These are phyloP conservation scores for Drosophila oshimai DNA, from an alignment of 1,140 invertebrate species.

Conservation along the genomic window DNA sequence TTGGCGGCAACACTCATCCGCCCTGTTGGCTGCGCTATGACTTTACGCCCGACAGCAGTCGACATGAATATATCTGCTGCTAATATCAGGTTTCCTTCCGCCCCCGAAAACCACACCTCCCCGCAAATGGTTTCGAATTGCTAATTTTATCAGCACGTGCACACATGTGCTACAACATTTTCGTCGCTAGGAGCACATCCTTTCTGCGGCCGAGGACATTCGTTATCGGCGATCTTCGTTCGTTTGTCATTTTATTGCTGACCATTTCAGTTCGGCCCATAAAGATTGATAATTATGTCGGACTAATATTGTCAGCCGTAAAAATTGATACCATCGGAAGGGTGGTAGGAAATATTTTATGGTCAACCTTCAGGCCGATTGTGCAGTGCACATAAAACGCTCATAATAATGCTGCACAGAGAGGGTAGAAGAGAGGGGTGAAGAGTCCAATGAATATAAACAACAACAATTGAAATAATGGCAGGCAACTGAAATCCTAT, in stretches of 20 bases:
- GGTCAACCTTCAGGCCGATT: constrained; percentile 19
- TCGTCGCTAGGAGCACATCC: constrained; percentile 29
- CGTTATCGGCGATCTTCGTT: constrained; percentile 32
- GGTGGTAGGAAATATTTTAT: constrained; percentile 30
- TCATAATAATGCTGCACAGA: constrained; percentile 19
- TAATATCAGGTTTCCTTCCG: constrained; percentile 58
- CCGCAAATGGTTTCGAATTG: constrained; percentile 71
- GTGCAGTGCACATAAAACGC: constrained; percentile 53
- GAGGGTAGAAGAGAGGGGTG: not conserved
- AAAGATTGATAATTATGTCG: constrained; percentile 77
- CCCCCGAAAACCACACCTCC: constrained; percentile 8
- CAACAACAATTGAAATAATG: constrained; percentile 78
- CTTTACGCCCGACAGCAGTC: constrained; percentile 43
- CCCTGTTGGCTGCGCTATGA: constrained; percentile 23
- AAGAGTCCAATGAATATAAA: constrained; percentile 71
- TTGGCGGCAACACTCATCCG: constrained; percentile 24
- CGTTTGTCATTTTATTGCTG: constrained; percentile 58
- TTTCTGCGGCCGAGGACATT: constrained; percentile 35
- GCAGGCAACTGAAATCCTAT: constrained; percentile 57
- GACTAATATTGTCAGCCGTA: constrained; percentile 70
- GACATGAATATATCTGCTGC: constrained; percentile 77
- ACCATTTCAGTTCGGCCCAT: constrained; percentile 53
- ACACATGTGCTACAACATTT: constrained; percentile 40
- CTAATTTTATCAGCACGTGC: constrained; percentile 72
- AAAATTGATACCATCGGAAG: constrained; percentile 60